Conservation (phyloP, 1,140 invertebrate genomes). For the Drosophila truncata region DNA sequence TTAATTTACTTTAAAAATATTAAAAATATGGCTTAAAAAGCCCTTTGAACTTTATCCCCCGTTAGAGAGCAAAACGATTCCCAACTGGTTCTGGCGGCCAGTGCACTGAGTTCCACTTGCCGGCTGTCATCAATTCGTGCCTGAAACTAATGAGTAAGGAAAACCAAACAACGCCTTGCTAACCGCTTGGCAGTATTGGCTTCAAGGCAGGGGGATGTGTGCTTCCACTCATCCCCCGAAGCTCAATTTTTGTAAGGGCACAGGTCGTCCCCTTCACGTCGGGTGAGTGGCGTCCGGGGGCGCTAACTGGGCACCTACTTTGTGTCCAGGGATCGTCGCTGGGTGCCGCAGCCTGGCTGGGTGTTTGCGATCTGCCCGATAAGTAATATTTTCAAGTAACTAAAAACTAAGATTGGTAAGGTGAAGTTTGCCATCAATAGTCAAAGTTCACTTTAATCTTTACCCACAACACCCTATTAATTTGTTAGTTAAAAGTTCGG, state of each 20-base stretch:
- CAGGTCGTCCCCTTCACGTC: conserved; percentile 72
- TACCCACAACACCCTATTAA: no score
- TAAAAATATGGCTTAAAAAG: not conserved
- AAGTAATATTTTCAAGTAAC: conserved; percentile 15
- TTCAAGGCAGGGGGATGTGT: conserved; percentile 69
- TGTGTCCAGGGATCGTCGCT: conserved; percentile 55
- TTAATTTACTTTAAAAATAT: not conserved
- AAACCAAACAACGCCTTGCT: conserved; percentile 80
- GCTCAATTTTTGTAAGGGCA: conserved; percentile 83
- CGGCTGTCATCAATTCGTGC: conserved; percentile 45
- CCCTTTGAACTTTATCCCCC: not conserved
- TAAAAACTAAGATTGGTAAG: no score
- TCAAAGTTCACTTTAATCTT: no score
- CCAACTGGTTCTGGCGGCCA: conserved; percentile 48
- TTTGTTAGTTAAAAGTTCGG: not conserved
- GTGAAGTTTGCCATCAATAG: no score
- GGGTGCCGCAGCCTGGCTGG: conserved; percentile 28
- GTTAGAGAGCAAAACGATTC: conserved; percentile 40
- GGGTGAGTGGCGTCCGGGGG: conserved; percentile 18
- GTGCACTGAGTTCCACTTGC: conserved; percentile 3
- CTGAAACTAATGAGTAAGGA: conserved; percentile 85
- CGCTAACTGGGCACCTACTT: conserved; percentile 72
- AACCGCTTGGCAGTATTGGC: conserved; percentile 78
- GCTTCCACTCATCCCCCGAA: conserved; percentile 51
- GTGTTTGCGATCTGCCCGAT: conserved; percentile 76